phyloP scores from a whole-genome alignment of 1,140 invertebrate genomes.

The Battus philenor region DNA sequence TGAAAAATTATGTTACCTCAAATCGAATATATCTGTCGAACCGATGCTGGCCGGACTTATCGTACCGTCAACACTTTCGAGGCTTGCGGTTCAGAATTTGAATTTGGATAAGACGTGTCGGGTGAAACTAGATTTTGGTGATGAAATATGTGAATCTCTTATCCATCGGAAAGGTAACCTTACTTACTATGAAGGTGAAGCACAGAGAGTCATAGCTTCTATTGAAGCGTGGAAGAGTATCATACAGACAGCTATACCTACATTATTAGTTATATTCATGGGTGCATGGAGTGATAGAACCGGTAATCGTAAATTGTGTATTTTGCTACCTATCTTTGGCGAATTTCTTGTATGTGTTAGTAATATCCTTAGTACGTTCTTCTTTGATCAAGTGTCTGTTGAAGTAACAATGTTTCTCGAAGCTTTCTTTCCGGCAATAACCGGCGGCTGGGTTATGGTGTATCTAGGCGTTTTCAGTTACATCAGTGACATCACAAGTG shows the following conservation, averaged over 20 bases:
- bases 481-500: constrained; percentile 76
- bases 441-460: constrained; percentile 75
- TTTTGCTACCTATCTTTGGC: constrained; percentile 75
- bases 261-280: constrained; percentile 77
- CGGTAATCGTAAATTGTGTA: constrained; percentile 77
- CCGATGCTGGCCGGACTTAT: constrained; percentile 75
- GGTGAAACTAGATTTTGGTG: constrained; percentile 72
- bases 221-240: constrained; percentile 77
- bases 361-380: constrained; percentile 74
- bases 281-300: constrained; percentile 79
- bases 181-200: constrained; percentile 66
- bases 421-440: constrained; percentile 74
- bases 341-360: constrained; percentile 68
- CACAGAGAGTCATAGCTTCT: constrained; percentile 74
- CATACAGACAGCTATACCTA: constrained; percentile 76
- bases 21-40: constrained; percentile 74
- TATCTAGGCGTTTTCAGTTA: constrained; percentile 78
- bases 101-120: constrained; percentile 79
- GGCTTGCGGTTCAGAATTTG: constrained; percentile 76
- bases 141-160: constrained; percentile 74
- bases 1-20: constrained; percentile 38
- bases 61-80: constrained; percentile 72
- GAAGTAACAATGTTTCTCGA: constrained; percentile 76
- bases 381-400: constrained; percentile 71
- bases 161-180: constrained; percentile 59